Base-by-base conservation (phyloP, 2,797 vertebrate genomes). In the Lophura swinhoii region DNA sequence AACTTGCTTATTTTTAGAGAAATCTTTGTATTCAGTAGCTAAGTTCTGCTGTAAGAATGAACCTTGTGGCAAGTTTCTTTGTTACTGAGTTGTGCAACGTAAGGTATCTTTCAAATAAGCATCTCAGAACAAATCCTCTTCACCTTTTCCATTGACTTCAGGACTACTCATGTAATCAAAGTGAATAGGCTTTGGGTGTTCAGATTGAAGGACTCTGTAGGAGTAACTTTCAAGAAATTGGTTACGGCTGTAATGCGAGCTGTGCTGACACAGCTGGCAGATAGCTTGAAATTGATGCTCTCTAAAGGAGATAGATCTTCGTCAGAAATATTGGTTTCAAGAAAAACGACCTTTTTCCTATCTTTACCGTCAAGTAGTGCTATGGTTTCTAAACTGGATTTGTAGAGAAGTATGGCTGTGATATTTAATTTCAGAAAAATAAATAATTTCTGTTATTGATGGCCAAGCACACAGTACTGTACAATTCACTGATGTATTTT, bases 351-450 rank as follows among this genome's bases (percentile, higher is more conserved):
- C 5, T 87, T 87, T 96, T 93, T 74, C 33, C 59, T 88, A 20
- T 86, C 33, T 39, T 85, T 78, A 44, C 53, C 78, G 83, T 88
- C 74, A 87, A 79, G 56, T 43, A 84, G 35, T 14, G 12, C 55
- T 92, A 46, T 75, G 71, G 67, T 89, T 92, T 89, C 91, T 92
- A 76, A 95, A 80, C 77, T 84, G 56, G 74, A 28, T 77, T 84
- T 86, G 55, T 90, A 68, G 73, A 75, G 63, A 79, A 85, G 58
- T 39, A 33, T 51, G 83, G 84, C 92, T 88, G 75, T 31, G n/a
- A 73, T 93, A 78, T n/a, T 68, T 84, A 78, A 93, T 93, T 96
- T 96, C 68, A 90, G 73, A 91, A 93, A 82, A 93, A 39, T 41
- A 81, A 46, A 62, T 22, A 10, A 18, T 67, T 88, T 91, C 64